Conservation (phyloP, 2,888 invertebrate genomes). For the Darwinula stevensoni region DNA sequence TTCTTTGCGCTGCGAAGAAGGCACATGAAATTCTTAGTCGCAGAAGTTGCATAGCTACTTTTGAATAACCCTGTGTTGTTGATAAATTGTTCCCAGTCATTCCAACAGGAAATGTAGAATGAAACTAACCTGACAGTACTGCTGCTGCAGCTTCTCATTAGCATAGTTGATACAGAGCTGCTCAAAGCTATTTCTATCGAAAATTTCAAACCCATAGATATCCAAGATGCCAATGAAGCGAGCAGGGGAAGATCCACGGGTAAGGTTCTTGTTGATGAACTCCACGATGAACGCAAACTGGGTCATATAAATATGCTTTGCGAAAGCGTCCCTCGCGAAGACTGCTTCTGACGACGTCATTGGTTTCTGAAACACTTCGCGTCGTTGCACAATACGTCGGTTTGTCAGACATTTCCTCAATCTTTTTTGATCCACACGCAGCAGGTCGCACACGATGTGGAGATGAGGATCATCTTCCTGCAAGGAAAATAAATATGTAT, state of each 20-base stretch:
- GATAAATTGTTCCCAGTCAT: too few species aligned
- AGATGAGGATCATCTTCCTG: too few species aligned
- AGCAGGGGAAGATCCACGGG: constrained; percentile 22
- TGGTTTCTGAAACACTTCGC: constrained; percentile 64
- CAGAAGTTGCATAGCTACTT: too few species aligned
- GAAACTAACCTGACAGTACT: constrained; percentile 81
- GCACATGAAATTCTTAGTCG: too few species aligned
- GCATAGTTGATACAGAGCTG: constrained; percentile 99
- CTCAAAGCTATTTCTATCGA: constrained; percentile 92
- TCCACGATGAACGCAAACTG: constrained; percentile 77
- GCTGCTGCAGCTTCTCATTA: constrained; percentile 93
- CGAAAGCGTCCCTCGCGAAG: constrained; percentile 69
- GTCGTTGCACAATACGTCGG: constrained; percentile 61
- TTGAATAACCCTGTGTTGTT: too few species aligned
- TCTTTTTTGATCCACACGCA: too few species aligned
- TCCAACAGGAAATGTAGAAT: too few species aligned
- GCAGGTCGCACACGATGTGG: too few species aligned
- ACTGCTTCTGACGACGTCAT: constrained; percentile 64
- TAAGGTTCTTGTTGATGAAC: constrained; percentile 56
- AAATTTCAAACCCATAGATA: constrained; percentile 93
- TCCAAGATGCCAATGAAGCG: constrained; percentile 89
- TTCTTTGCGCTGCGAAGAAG: too few species aligned
- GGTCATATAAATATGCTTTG: constrained; percentile 76
- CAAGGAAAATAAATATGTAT: too few species aligned
- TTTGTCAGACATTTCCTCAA: constrained; percentile 89